Percentiles rank a stretch among this genome's conserved stretches.
Conservation (phyloP, 1,140 invertebrate genomes). For the Batillaria attramentaria region DNA sequence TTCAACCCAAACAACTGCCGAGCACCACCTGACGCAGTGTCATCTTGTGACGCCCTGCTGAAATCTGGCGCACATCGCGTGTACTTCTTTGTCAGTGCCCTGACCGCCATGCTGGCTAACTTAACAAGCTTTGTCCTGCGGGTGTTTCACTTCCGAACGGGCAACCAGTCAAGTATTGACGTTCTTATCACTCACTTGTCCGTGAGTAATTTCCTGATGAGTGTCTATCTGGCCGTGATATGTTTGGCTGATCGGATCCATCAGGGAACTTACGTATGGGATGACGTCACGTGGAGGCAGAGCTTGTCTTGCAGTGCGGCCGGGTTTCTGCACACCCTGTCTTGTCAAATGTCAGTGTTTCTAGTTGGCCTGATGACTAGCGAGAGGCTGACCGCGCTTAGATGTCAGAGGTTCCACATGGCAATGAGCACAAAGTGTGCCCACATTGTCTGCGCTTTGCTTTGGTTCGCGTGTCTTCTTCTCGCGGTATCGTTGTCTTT, state of each 20-base stretch:
- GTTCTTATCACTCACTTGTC: constrained; percentile 51
- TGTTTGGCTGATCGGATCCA: constrained; percentile 53
- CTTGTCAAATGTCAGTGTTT: constrained; percentile 53
- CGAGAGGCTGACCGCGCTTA: constrained; percentile 53
- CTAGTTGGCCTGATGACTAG: constrained; percentile 44
- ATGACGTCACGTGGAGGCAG: constrained; percentile 51
- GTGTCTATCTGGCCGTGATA: constrained; percentile 60
- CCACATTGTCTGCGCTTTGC: background rate
- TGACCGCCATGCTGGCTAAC: constrained; percentile 43
- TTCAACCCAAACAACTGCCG: constrained; percentile 37
- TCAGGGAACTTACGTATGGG: constrained; percentile 49
- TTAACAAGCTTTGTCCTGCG: constrained; percentile 38
- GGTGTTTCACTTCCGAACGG: background rate
- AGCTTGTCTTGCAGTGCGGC: constrained; percentile 50
- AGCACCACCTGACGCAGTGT: constrained; percentile 40
- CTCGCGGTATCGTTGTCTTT: constrained; percentile 26
- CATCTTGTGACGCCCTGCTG: constrained; percentile 49
- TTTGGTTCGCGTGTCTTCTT: constrained; percentile 26
- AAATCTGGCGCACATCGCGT: constrained; percentile 22
- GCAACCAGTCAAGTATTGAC: constrained; percentile 36
- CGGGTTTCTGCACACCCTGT: constrained; percentile 54
- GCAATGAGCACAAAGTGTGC: constrained; percentile 30
- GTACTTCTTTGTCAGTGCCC: constrained; percentile 35
- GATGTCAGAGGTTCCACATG: constrained; percentile 50
- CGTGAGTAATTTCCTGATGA: constrained; percentile 59